Percentiles rank a stretch among this genome's conserved stretches.
phyloP scores from a whole-genome alignment of 30 jellyfish, hydroid and myxozoan species.

The Pseudorhiza aurosa region DNA sequence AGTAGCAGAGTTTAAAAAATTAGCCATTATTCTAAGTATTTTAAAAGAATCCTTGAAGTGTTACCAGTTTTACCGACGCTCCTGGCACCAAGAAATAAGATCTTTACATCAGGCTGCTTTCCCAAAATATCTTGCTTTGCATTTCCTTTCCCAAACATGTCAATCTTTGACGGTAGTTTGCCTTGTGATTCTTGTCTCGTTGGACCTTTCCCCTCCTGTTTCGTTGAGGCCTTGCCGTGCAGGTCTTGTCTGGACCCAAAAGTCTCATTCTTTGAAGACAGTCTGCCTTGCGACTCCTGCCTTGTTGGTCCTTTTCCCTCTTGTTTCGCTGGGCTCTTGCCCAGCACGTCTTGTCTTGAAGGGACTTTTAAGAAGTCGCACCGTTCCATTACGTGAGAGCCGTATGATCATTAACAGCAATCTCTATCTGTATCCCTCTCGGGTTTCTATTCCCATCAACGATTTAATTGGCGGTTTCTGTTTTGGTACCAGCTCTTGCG shows the following conservation, averaged over 20 bases:
- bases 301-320: not conserved
- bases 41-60: too few species aligned
- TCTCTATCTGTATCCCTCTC: too few species aligned
- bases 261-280: not conserved
- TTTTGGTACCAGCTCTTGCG: too few species aligned
- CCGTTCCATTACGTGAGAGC: too few species aligned
- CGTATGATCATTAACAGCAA: too few species aligned
- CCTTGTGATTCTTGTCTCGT: not conserved
- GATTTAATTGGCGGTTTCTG: too few species aligned
- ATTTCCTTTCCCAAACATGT: not conserved
- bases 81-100: slow-evolving; percentile 62
- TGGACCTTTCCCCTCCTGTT: not conserved
- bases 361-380: not conserved
- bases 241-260: not conserved
- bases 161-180: not conserved
- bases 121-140: slow-evolving; percentile 22
- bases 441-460: too few species aligned
- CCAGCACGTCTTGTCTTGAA: not conserved
- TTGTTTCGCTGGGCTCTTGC: not conserved
- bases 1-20: too few species aligned
- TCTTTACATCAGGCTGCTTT: slow-evolving; percentile 51
- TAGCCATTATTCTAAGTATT: too few species aligned
- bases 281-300: not conserved
- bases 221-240: too few species aligned
- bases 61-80: slow-evolving; percentile 79